Base-by-base conservation (phyloP, 2,888 invertebrate genomes). In the Bembecia ichneumoniformis region DNA sequence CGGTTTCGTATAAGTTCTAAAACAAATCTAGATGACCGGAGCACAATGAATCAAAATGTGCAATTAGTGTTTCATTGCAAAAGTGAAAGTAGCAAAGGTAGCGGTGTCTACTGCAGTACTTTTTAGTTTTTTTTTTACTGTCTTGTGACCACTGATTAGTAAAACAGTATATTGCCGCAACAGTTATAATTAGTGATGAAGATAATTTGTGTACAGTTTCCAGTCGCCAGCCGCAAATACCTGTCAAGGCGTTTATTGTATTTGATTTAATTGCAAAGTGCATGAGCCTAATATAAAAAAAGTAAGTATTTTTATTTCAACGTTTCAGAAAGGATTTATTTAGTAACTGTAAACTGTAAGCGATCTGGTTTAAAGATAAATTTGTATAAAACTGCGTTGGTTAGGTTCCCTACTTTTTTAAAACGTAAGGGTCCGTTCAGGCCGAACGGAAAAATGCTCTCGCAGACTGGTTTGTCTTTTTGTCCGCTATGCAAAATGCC, bases 61-160 rank as follows among this genome's bases (percentile, higher is more conserved):
- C 59, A 66, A 58, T 58, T 62, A 63, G 65, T 68, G 69, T 66
- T 69, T 60, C 63, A 71, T 71, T 28, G 71, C 73, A 60, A 61
- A 62, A 78, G 83, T 83, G 84, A 84, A 83, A 84, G 83, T 28
- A 28, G 28, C 9, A 28, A 28, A 20, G 5, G 77, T 70, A 71
- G 62, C 66, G 59, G 63, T 66, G 56, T 62, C 57, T 57, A 57
- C 55, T 60, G 58, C 60, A 66, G 66, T 70, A 60, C 62, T 28
- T 28, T 64, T 62, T 58, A 66, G 68, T 63, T 63, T 69, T 68
- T 66, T n/a, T 67, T 65, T 71, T 72, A 74, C 67, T 75, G 74
- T 77, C 67, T 62, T 66, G 62, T 71, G 60, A 62, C 60, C 63
- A 62, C 57, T 62, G 66, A 64, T 55, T 68, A 57, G 58, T 63